Conservation (phyloP, 2,888 invertebrate species). For the Bombylius major region DNA sequence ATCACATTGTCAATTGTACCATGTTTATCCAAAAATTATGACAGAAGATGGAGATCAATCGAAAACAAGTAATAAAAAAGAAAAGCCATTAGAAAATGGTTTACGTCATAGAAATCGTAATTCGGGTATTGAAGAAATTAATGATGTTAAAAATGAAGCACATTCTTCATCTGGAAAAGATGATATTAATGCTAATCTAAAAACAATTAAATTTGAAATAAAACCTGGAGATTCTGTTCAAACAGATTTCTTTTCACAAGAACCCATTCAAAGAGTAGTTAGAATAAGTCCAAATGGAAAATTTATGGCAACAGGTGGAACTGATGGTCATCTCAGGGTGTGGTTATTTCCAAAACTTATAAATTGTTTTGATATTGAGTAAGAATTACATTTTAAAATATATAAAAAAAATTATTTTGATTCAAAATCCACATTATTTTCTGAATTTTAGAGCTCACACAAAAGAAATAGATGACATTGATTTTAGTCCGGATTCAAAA, state of each 20-base stretch:
- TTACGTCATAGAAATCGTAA: slow-evolving; percentile 19
- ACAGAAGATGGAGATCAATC: slow-evolving; percentile 39
- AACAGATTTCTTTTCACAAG: slow-evolving; percentile 66
- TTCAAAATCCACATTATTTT: neutral
- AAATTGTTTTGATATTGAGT: slow-evolving; percentile 51
- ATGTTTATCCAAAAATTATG: slow-evolving; percentile 49
- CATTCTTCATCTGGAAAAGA: slow-evolving; percentile 11
- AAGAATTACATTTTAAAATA: slow-evolving; percentile 2
- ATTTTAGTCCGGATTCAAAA: slow-evolving; percentile 71
- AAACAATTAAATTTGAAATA: slow-evolving; percentile 60
- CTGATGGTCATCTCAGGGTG: slow-evolving; percentile 73
- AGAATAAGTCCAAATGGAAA: slow-evolving; percentile 62
- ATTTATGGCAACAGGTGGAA: slow-evolving; percentile 81
- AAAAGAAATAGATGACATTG: slow-evolving; percentile 89
- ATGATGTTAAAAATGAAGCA: slow-evolving; percentile 11
- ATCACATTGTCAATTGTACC: slow-evolving; percentile 77
- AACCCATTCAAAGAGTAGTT: slow-evolving; percentile 79
- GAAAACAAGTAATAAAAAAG: slow-evolving; percentile 23
- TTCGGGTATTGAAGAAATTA: slow-evolving; percentile 29
- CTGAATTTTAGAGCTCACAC: slow-evolving; percentile 48
- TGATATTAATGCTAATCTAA: slow-evolving; percentile 25
- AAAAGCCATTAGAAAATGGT: slow-evolving; percentile 29
- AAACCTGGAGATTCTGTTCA: slow-evolving; percentile 69
- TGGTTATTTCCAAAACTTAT: slow-evolving; percentile 81
- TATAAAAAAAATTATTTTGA: neutral